Evolutionary conservation across 2,888 invertebrate genomes (phyloP).

Genomic region (Chromoteleia sp.): DNA sequence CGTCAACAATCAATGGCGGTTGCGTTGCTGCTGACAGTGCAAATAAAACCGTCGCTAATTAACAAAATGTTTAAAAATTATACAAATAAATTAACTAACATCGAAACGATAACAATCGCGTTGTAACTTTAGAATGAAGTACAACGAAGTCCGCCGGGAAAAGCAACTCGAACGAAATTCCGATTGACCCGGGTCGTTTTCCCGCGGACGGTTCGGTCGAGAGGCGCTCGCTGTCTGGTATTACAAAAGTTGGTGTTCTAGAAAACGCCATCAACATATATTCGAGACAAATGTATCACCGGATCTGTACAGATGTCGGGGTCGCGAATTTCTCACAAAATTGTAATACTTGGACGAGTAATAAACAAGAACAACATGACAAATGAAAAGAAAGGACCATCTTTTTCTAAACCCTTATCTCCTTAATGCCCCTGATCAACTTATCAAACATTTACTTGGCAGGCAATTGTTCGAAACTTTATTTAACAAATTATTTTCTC

Average conservation of each 20-base stretch:
- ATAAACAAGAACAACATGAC: no score
- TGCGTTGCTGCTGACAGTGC: no score
- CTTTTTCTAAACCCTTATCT: no score
- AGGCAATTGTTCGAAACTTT: no score
- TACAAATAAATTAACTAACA: constrained; percentile 60
- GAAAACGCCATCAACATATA: constrained; percentile 25
- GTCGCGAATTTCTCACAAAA: not conserved
- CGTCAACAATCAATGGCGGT: constrained; percentile 17
- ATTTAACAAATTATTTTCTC: no score
- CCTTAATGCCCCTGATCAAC: no score
- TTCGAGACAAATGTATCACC: not conserved
- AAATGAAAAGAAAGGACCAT: no score
- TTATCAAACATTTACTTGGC: no score
- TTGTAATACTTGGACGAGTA: not conserved
- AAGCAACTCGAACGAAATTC: not conserved
- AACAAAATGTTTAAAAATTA: constrained; percentile 34
- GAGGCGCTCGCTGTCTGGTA: not conserved
- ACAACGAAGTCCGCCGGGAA: not conserved
- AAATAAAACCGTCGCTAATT: constrained; percentile 2
- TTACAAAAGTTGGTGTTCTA: constrained; percentile 21
- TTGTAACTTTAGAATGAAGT: constrained; percentile 17
- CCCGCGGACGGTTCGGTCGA: not conserved
- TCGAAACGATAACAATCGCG: constrained; percentile 47
- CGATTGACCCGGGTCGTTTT: not conserved
- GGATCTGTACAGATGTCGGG: not conserved